phyloP scores from a whole-genome alignment of 2,113 vertebrate genomes.

The Podarcis muralis region DNA sequence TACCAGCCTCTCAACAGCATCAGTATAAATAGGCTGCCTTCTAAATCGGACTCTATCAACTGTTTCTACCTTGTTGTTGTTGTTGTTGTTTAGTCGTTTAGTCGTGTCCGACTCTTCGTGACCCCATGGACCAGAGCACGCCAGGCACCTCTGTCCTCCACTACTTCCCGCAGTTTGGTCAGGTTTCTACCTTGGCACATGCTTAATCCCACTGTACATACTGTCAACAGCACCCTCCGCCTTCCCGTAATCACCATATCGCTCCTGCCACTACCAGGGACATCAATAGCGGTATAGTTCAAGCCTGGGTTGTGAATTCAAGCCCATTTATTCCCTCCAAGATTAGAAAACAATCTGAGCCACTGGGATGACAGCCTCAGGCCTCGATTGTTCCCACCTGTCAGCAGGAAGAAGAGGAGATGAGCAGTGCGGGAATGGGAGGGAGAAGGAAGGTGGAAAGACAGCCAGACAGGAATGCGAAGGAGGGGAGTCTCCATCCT shows the following conservation, averaged over 20 bases:
- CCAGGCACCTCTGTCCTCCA: too few species aligned
- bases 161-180: too few species aligned
- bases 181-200: background rate
- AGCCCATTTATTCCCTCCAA: background rate
- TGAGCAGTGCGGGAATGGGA: background rate
- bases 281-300: background rate
- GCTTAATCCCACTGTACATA: background rate
- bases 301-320: background rate
- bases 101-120: too few species aligned
- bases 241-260: background rate
- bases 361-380: background rate
- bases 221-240: background rate
- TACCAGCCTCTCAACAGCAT: background rate
- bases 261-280: background rate
- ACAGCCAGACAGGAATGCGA: background rate
- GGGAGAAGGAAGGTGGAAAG: background rate
- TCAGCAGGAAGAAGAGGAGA: background rate
- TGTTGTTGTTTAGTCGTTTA: too few species aligned
- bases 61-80: background rate
- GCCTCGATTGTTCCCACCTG: constrained; percentile 1
- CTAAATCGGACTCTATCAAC: background rate
- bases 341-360: background rate
- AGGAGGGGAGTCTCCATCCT: background rate
- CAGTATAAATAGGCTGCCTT: background rate
- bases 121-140: too few species aligned